phyloP scores from a whole-genome alignment of 2,113 vertebrate species.

The Clarias macrocephalus region DNA sequence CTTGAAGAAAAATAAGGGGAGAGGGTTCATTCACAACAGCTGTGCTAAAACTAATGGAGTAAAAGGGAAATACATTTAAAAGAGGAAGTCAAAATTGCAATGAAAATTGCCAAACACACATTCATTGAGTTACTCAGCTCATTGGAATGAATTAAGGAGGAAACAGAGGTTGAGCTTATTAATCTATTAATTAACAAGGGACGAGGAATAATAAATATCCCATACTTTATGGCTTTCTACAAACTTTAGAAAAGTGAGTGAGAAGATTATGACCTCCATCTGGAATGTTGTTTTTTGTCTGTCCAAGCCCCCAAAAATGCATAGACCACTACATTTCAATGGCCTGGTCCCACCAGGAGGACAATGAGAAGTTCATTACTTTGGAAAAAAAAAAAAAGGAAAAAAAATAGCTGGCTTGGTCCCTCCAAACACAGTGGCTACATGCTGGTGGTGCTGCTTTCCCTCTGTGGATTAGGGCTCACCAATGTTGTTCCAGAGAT shows the following conservation, averaged over 20 bases:
- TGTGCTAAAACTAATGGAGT: neutral
- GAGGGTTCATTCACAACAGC: neutral
- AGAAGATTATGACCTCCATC: slow-evolving; percentile 32
- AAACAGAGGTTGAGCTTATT: slow-evolving; percentile 15
- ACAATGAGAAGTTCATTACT: slow-evolving; percentile 50
- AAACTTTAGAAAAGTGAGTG: neutral
- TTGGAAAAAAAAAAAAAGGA: slow-evolving; percentile 61
- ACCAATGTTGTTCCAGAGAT: slow-evolving; percentile 38
- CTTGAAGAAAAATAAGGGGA: neutral
- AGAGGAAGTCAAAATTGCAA: neutral
- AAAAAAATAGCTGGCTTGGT: slow-evolving; percentile 35
- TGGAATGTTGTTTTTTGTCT: slow-evolving; percentile 38
- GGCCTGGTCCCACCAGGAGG: slow-evolving; percentile 60
- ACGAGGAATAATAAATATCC: slow-evolving; percentile 35
- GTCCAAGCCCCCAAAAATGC: slow-evolving; percentile 67
- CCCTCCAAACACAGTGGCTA: slow-evolving; percentile 26
- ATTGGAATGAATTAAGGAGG: neutral
- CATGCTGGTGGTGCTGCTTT: slow-evolving; percentile 23
- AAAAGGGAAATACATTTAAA: neutral
- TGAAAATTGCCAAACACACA: neutral
- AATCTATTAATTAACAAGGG: slow-evolving; percentile 30
- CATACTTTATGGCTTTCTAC: slow-evolving; percentile 23
- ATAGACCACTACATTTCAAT: slow-evolving; percentile 63
- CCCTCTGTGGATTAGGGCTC: slow-evolving; percentile 33
- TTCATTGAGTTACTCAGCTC: slow-evolving; percentile 17